Base-by-base conservation (phyloP, 2,113 vertebrate species). In the Manacus vitellinus region DNA sequence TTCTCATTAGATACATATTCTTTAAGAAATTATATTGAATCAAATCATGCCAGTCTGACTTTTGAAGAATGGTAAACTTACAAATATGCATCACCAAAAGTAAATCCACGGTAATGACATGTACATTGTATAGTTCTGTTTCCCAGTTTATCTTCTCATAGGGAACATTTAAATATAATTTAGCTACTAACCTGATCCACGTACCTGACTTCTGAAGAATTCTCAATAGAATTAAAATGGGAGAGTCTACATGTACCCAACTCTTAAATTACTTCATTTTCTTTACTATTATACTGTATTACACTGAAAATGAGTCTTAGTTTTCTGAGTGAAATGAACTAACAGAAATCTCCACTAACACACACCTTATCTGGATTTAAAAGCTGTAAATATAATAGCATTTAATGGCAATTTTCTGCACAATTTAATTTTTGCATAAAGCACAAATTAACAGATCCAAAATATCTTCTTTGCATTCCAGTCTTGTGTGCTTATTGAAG, bases 381-480 rank as follows among this genome's bases (percentile, higher is more conserved):
- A 87, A 61, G 12, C 82, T 89, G 44, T 96, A 95, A 97, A 98
- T 94, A 95, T 92, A 96, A 97, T 96, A 95, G 97, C 98, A 96
- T 79, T 85, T 67, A 93, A 37, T 41, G 18, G 22, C 23, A 88
- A 75, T 72, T 79, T 88, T 95, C 35, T 51, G 33, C 25, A 71
- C 19, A 44, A 47, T 67, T 67, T 71, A 25, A 72, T 51, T 89
- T 90, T 46, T 82, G 33, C 86, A 71, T 91, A 98, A 98, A 98
- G 98, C 97, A 98, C 96, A 94, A 87, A 96, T 97, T 98, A 89
- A 63, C 94, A 95, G 73, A 98, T 98, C 65, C 46, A 73, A 97
- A 98, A 97, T 97, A 97, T 91, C 98, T 97, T 98, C 97, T 98
- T 97, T 98, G 97, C 95, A 98, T 85, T 90, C 25, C 15, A 6